Conservation (phyloP, 2,113 vertebrate genomes). For the Candoia aspera region DNA sequence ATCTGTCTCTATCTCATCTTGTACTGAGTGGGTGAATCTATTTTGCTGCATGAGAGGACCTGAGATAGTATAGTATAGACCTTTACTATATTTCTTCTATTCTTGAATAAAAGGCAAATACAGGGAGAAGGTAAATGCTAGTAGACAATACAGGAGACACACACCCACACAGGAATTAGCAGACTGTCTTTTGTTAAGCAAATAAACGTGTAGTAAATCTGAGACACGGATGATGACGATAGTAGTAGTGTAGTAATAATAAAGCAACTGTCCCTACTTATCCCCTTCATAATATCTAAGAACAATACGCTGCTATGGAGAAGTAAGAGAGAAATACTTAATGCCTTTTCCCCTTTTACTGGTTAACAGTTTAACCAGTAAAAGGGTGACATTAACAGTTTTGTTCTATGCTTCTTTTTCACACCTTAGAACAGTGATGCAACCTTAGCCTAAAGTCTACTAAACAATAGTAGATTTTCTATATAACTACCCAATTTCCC, state of each 20-base stretch:
- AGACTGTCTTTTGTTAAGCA: background rate
- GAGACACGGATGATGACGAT: background rate
- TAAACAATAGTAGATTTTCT: background rate
- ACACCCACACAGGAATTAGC: background rate
- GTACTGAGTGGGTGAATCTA: background rate
- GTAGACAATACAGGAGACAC: background rate
- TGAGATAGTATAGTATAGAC: background rate
- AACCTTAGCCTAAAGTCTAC: background rate
- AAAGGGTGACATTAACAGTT: background rate
- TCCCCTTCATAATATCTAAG: background rate
- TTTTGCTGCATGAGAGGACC: background rate
- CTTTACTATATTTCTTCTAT: background rate
- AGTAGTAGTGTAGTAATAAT: background rate
- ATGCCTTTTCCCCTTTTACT: no score
- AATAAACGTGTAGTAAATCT: background rate
- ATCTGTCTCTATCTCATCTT: background rate
- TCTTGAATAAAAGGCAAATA: background rate
- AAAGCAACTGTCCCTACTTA: background rate
- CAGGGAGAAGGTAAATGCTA: background rate
- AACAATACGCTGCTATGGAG: background rate
- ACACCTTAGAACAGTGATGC: background rate
- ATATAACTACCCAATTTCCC: background rate
- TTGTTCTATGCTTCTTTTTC: background rate
- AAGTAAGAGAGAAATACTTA: background rate
- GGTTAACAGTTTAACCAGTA: background rate